phyloP scores from a whole-genome alignment of 2,113 vertebrate genomes.

The Rhombomys opimus region DNA sequence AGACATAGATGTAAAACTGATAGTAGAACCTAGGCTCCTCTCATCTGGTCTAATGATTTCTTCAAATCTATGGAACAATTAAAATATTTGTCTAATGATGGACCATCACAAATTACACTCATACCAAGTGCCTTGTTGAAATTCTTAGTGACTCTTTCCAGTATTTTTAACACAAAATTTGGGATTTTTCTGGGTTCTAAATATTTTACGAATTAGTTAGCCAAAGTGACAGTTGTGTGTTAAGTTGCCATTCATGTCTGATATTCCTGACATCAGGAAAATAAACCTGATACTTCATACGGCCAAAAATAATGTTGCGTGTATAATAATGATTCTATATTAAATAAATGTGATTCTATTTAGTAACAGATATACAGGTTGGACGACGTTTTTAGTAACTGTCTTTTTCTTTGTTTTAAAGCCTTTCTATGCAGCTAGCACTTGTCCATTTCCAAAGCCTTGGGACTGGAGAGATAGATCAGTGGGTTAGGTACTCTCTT shows the following conservation, averaged over 20 bases:
- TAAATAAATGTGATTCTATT: not conserved
- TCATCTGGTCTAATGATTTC: not conserved
- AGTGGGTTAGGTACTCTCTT: not conserved
- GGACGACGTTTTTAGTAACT: not conserved
- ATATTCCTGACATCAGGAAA: constrained; percentile 16
- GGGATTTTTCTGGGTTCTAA: not conserved
- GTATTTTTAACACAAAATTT: not conserved
- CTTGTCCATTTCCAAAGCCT: constrained; percentile 32
- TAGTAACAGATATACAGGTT: not conserved
- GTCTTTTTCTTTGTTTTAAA: not conserved
- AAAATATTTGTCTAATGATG: not conserved
- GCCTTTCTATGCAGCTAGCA: not conserved
- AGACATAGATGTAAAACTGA: not conserved
- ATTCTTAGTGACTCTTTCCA: constrained; percentile 18
- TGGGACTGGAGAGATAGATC: not conserved
- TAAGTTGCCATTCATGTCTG: not conserved
- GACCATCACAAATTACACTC: not conserved
- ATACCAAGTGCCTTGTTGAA: not conserved
- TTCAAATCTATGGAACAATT: not conserved
- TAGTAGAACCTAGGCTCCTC: not conserved
- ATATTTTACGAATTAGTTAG: constrained; percentile 1
- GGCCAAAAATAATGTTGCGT: constrained; percentile 4
- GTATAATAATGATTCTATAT: constrained; percentile 9
- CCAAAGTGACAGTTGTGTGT: not conserved
- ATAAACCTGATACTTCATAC: not conserved